Base-by-base conservation (phyloP, 2,113 vertebrate species). In the Semicossyphus pulcher region DNA sequence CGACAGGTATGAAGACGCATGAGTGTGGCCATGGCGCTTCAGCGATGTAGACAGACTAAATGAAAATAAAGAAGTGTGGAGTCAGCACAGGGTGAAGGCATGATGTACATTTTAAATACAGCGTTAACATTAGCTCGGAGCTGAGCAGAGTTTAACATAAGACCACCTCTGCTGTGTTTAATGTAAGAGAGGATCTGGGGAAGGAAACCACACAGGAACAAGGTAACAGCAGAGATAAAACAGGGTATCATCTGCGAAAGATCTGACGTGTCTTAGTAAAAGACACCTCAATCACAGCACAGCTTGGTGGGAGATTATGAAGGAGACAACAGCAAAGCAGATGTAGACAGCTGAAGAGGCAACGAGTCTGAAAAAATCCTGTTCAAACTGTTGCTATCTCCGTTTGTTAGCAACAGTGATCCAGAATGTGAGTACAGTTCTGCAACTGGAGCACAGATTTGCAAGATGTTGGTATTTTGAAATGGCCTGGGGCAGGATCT, bases 281-380 rank as follows among this genome's bases (percentile, higher is more conserved):
- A 69, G 76, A 71, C 69, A 72, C 56, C 75, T 36, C 59, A 59
- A 73, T 79, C 68, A 68, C 45, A 45, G 53, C 59, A 58, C 70
- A 70, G 80, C 80, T 58, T 78, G 74, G 66, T 71, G 49, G 39
- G 44, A 72, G 57, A 77, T 48, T 48, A 68, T 67, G 41, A 79
- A 69, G 58, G 61, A 61, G 57, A 53, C 39, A 37, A 58, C 44
- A 47, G 45, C 47, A 48, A 76, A 68, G 59, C 71, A 79, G 71
- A 80, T 77, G 72, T 63, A 81, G 74, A 78, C 32, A 58, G 48
- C 44, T 53, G 68, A 26, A 41, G 51, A 76, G 47, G 66, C 59
- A 70, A 71, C 25, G 11, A 70, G 53, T 61, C 70, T 72, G 60
- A 78, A 69, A 66, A 53, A 72, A n/a, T n/a, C n/a, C n/a, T n/a